Evolutionary conservation across 2,113 vertebrate species (phyloP), one percentile per base, ranked within the genome.

Genomic region (Elephas maximus): DNA sequence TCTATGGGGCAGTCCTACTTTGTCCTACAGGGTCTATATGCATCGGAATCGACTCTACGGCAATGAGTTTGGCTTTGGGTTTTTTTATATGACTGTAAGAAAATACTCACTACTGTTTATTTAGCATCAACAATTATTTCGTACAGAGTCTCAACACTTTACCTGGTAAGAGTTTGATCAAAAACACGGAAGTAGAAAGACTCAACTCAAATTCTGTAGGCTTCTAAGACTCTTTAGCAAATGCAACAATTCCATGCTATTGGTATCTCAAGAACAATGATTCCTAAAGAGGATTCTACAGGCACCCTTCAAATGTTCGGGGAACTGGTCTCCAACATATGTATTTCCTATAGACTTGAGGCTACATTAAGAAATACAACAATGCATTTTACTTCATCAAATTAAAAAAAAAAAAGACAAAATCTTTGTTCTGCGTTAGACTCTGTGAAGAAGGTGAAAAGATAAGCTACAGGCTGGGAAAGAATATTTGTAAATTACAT

Each of bases 121-220:
- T 95, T 60, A 96, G 48, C 77, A 84, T 90, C 63, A 92, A 63
- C 15, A 60, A 96, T 83, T n/a, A 90, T 73, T 69, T 95, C 51
- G 84, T 92, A 89, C 9, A 65, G 90, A 79, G 86, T 18, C 17
- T 41, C 26, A 17, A 71, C 89, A 93, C 74, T 90, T 95, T 51
- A 92, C 57, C 90, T 92, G 65, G 81, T 45, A 94, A 90, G 53
- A 63, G 60, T 88, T 78, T 85, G 71, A 91, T 71, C 62, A 91
- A 85, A 88, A 94, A 90, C 21, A 45, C 63, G 45, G 88, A 94
- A 88, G 71, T 5, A 24, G 37, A 51, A 73, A 82, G 57, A 91
- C n/a, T 73, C 24, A 57, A 33, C n/a, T 51, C 41, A 79, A 80
- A 89, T 79, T 37, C 51, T 23, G 53, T 8, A 84, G 71, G 78